These are phyloP conservation scores for Pomatorhinus ruficollis DNA, from an alignment of 2,113 vertebrate genomes.

Conservation along the genomic window DNA sequence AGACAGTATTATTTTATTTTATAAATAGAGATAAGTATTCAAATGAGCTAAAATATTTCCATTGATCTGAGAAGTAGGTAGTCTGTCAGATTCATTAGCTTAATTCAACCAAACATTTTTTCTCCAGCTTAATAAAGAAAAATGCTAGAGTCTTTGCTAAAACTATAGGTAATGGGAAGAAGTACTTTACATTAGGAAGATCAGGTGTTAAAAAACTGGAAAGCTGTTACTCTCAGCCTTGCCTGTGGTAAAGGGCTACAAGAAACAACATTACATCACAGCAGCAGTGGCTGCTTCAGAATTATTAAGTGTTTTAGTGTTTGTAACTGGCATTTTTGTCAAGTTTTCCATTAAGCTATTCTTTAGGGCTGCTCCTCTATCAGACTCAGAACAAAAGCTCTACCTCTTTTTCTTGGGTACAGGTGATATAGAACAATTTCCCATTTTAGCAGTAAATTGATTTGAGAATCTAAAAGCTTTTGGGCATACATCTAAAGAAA, in stretches of 20 bases:
- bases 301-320: background rate
- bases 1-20: background rate
- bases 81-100: background rate
- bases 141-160: background rate
- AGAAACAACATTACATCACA: background rate
- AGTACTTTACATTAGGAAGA: background rate
- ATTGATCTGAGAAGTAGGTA: background rate
- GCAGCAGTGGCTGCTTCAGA: background rate
- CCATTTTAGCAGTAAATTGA: conserved; percentile 61
- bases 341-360: background rate
- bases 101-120: background rate
- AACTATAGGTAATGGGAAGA: background rate
- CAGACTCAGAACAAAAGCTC: conserved; percentile 41
- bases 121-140: background rate
- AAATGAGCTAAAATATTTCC: background rate
- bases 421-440: conserved; percentile 56
- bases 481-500: conserved; percentile 62
- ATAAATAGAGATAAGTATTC: background rate
- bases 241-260: background rate
- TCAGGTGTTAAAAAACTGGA: background rate
- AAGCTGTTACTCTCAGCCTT: background rate
- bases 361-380: conserved; percentile 5
- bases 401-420: conserved; percentile 28
- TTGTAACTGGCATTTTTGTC: background rate
- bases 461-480: conserved; percentile 73